phyloP scores from a whole-genome alignment of 2,888 invertebrate species.

The Drosophila siamana region DNA sequence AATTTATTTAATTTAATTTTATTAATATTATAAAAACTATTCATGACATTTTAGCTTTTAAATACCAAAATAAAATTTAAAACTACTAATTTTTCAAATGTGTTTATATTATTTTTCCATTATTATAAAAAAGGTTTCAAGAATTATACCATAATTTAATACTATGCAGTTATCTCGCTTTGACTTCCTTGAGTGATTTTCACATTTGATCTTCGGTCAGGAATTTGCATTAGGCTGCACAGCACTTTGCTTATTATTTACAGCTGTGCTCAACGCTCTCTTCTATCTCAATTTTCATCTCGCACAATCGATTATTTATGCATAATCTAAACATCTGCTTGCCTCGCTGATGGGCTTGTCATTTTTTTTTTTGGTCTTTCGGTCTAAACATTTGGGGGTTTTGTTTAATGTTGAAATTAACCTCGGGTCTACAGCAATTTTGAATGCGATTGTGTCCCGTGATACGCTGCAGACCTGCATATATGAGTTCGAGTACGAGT shows the following conservation, averaged over 20 bases:
- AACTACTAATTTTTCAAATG: too few relatives aligned
- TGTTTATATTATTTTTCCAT: too few relatives aligned
- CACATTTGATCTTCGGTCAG: background rate
- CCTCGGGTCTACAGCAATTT: conserved; percentile 59
- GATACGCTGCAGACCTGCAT: conserved; percentile 58
- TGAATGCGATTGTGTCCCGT: conserved; percentile 47
- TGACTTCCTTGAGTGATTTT: background rate
- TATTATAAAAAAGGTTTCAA: too few relatives aligned
- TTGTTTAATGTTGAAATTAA: conserved; percentile 76
- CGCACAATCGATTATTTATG: conserved; percentile 34
- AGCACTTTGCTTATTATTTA: background rate
- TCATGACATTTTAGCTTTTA: too few relatives aligned
- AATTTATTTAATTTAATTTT: too few relatives aligned
- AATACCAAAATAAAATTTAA: too few relatives aligned
- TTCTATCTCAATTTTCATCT: conserved; percentile 10
- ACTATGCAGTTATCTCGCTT: background rate
- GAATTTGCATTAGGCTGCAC: background rate
- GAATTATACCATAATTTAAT: too few relatives aligned
- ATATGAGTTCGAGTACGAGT: conserved; percentile 17
- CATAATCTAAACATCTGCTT: conserved; percentile 29
- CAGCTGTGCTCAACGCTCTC: background rate
- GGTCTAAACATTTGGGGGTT: conserved; percentile 42
- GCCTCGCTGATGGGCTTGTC: conserved; percentile 59
- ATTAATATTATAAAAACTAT: too few relatives aligned
- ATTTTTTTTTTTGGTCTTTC: conserved; percentile 18